A percentile compares a stretch with the other conserved stretches of the same genome.
These are phyloP conservation scores for Phortica okadai DNA, from an alignment of 2,888 invertebrate species.

Conservation along the genomic window DNA sequence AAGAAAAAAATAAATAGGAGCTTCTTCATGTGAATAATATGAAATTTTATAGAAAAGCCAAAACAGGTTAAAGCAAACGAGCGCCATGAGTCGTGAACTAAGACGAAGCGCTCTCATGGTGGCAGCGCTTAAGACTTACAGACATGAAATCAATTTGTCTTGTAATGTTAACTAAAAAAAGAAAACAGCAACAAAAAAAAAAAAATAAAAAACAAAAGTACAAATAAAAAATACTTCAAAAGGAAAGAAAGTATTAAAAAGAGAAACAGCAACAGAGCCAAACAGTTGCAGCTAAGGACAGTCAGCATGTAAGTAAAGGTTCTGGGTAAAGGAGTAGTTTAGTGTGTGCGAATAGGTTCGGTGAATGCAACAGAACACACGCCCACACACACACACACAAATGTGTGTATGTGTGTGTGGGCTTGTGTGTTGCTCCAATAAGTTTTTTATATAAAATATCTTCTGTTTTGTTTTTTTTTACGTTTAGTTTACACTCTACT, in stretches of 20 bases:
- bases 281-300: slow-evolving; percentile 23
- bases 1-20: slow-evolving; percentile 27
- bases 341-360: too few species aligned
- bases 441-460: slow-evolving; percentile 54
- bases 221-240: background rate
- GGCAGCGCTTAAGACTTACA: slow-evolving; percentile 66
- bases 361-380: background rate
- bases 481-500: slow-evolving; percentile 66
- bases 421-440: slow-evolving; percentile 52
- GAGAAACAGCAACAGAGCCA: slow-evolving; percentile 36
- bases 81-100: slow-evolving; percentile 30
- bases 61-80: slow-evolving; percentile 30
- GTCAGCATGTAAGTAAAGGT: background rate
- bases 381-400: slow-evolving; percentile 7
- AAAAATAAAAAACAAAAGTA: background rate
- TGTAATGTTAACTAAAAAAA: slow-evolving; percentile 41
- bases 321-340: too few species aligned
- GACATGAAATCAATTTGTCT: slow-evolving; percentile 73
- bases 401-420: background rate
- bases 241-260: background rate
- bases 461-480: background rate
- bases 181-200: slow-evolving; percentile 38
- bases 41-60: background rate
- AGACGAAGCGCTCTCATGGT: slow-evolving; percentile 60
- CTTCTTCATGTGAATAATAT: slow-evolving; percentile 25